These are phyloP conservation scores for Alloplasta piceator DNA, from an alignment of 2,888 invertebrate genomes.

Conservation along the genomic window DNA sequence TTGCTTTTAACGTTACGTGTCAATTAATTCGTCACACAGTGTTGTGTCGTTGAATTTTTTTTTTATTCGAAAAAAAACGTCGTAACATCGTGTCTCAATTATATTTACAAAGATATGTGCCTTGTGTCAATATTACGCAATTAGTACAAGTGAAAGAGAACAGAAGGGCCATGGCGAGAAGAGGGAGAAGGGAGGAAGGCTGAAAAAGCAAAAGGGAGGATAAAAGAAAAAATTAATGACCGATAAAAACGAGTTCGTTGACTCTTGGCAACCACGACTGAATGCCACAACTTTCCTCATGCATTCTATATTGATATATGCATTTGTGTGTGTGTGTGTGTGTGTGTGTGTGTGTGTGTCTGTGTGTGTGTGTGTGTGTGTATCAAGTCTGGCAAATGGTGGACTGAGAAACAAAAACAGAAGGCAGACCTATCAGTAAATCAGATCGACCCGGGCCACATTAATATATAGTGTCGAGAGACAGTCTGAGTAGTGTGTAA, in stretches of 20 bases:
- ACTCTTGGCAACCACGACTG: constrained; percentile 25
- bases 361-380: background rate
- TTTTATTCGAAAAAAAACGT: background rate
- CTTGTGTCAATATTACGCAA: background rate
- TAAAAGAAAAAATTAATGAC: constrained; percentile 23
- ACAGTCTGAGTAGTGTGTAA: background rate
- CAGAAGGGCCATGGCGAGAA: background rate
- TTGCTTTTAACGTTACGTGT: no score
- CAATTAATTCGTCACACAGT: no score
- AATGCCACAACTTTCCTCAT: background rate
- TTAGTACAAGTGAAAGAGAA: constrained; percentile 9
- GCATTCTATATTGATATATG: background rate
- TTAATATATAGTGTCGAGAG: background rate
- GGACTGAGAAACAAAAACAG: background rate
- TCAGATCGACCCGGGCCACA: constrained; percentile 30
- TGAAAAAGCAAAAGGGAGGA: no score
- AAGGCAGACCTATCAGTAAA: constrained; percentile 19
- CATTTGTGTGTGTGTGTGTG: background rate
- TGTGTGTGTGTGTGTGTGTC: background rate
- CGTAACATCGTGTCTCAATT: constrained; percentile 2
- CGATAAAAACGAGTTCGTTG: constrained; percentile 35
- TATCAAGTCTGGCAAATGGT: constrained; percentile 5
- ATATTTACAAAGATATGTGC: background rate
- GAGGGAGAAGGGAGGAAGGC: background rate
- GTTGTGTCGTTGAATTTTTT: background rate